Evolutionary conservation across 1,140 invertebrate genomes (phyloP), one percentile per base, ranked within the genome.

Genomic region (Acromyrmex echinatior): DNA sequence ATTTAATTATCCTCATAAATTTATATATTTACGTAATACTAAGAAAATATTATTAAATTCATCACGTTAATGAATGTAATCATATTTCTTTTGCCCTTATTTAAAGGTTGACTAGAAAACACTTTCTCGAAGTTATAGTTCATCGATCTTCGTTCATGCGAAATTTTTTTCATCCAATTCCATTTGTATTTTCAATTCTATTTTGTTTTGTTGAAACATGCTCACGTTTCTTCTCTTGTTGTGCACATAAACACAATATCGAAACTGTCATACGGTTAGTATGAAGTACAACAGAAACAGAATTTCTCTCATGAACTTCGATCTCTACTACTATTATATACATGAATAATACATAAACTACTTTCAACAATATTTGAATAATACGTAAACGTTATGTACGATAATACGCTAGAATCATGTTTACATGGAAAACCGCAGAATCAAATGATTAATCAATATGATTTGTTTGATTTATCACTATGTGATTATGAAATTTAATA

Each of bases 101-200:
- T 39, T 58, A 21, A 76, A 76, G 1, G 25, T 1, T 21, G 2
- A 65, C 25, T 7, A 0, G 0, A 51, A 25, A 65, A 79, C 31
- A 21, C 10, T 12, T 65, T 49, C 35, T 62, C 9, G 9, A 18
- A 28, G 10, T 45, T 45, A 65, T 65, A 49, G 9, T 4, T 31
- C 31, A 31, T 3, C 6, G 5, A 1, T 51, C 9, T 79, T 31
- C 25, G 39, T 79, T 79, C 9, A 9, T 10, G 16, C 16, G 0
- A 45, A 12, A 18, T 12, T 79, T 65, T 65, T 28, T 63, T 65
- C 1, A 18, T 49, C 2, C 28, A 45, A n/a, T 65, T 49, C 25
- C 31, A 49, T 65, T 45, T 18, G 18, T 49, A 79, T 79, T 65
- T 78, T 60, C 66, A 49, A 70, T 70, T 70, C 76, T 49, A 63